A percentile compares a stretch with the other conserved stretches of the same genome.
These are phyloP conservation scores for Lethenteron reissneri DNA, from an alignment of 2,113 vertebrate species.

Conservation along the genomic window DNA sequence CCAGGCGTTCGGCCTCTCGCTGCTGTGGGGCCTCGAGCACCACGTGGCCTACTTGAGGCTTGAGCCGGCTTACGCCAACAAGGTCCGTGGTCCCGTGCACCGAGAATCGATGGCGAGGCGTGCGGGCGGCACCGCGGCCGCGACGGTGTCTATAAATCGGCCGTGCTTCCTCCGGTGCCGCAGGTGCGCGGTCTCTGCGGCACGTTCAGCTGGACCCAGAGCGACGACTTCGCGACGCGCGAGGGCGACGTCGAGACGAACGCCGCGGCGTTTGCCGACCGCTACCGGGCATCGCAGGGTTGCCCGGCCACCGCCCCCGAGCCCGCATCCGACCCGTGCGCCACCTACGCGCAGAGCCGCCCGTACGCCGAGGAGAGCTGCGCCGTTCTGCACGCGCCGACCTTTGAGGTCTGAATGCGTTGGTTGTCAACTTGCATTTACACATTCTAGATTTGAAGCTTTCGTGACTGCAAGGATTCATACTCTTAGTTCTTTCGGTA, in stretches of 20 bases:
- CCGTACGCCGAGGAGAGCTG: slow-evolving; percentile 32
- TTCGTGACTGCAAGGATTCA: not conserved
- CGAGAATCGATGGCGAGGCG: too few species aligned
- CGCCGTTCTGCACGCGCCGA: slow-evolving; percentile 20
- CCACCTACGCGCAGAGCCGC: slow-evolving; percentile 26
- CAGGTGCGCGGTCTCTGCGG: slow-evolving; percentile 69
- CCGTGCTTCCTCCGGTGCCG: not conserved
- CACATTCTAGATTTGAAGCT: not conserved
- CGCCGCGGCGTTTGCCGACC: slow-evolving; percentile 27
- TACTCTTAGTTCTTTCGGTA: too few species aligned
- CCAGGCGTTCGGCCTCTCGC: slow-evolving; percentile 29
- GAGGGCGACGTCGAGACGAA: slow-evolving; percentile 47
- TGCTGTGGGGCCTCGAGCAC: slow-evolving; percentile 46
- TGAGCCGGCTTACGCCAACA: slow-evolving; percentile 39
- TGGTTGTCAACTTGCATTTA: not conserved
- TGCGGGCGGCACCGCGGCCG: too few species aligned
- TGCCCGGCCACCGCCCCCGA: slow-evolving; percentile 19
- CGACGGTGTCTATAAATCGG: too few species aligned
- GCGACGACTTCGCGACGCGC: slow-evolving; percentile 58
- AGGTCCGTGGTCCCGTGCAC: slow-evolving; percentile 21
- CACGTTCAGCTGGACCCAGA: slow-evolving; percentile 56
- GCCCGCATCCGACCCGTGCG: slow-evolving; percentile 24
- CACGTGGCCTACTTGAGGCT: slow-evolving; percentile 34
- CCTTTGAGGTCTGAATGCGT: slow-evolving; percentile 40
- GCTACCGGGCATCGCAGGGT: slow-evolving; percentile 23